Evolutionary conservation across 2,113 vertebrate species (phyloP).

Genomic region (Corythornis vintsioides): DNA sequence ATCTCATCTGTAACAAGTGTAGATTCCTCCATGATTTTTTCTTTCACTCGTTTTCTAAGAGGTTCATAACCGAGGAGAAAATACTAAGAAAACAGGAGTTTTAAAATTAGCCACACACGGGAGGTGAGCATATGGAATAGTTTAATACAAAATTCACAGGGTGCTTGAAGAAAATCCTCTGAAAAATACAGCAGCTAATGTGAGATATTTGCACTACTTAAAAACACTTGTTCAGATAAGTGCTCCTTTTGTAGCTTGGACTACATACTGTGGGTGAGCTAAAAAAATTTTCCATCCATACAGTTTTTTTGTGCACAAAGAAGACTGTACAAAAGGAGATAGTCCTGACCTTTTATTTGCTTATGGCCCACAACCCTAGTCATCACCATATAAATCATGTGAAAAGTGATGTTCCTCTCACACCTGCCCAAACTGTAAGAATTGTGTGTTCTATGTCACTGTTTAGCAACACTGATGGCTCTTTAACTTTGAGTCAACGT

Average conservation of each 20-base stretch:
- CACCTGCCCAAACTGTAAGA: neutral
- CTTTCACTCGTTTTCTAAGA: neutral
- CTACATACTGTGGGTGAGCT: neutral
- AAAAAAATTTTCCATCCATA: neutral
- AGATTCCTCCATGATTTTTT: neutral
- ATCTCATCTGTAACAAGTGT: neutral
- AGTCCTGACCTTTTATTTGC: neutral
- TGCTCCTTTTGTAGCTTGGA: neutral
- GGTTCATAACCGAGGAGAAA: neutral
- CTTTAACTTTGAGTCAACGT: neutral
- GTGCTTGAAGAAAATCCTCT: neutral
- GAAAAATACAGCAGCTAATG: neutral
- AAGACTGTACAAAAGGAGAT: neutral
- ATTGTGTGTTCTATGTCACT: neutral
- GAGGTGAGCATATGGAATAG: neutral
- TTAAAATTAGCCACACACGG: neutral
- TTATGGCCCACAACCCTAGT: neutral
- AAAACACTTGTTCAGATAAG: neutral
- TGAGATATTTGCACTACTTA: neutral
- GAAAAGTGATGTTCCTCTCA: neutral
- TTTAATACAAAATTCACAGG: neutral
- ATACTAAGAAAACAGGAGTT: neutral
- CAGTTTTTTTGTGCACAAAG: neutral
- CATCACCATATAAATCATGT: neutral
- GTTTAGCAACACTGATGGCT: fast-evolving